Conservation (phyloP, 2,888 invertebrate genomes). For the Lycocerus yunnanus region DNA sequence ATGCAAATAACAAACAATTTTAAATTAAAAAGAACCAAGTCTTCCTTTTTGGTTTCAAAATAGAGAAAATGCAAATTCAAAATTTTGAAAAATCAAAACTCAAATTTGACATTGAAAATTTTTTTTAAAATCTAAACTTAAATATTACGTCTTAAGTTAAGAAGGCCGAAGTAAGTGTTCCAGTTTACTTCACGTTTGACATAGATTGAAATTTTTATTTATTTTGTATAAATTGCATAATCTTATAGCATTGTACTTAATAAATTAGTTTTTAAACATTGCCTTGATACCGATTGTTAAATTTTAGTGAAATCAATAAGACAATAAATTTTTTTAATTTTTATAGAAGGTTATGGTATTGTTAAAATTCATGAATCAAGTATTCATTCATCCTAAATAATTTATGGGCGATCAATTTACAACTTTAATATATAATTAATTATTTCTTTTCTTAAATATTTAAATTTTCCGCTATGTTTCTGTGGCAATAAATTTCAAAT, state of each 20-base stretch:
- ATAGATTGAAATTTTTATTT: background rate
- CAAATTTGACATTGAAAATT: too few species aligned
- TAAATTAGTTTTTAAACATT: background rate
- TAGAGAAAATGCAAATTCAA: too few species aligned
- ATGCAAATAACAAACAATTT: too few species aligned
- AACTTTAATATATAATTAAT: background rate
- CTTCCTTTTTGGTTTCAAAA: too few species aligned
- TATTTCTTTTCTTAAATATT: background rate
- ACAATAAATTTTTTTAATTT: background rate
- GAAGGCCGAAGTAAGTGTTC: background rate
- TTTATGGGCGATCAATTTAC: background rate
- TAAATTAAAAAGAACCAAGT: too few species aligned
- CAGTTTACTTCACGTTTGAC: background rate
- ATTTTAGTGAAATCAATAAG: background rate
- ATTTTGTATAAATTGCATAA: background rate
- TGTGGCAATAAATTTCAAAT: background rate
- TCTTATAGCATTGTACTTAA: background rate
- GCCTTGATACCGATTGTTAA: background rate
- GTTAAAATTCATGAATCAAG: background rate
- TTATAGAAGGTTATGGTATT: background rate
- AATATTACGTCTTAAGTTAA: background rate
- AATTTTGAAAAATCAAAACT: too few species aligned
- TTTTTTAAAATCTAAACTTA: background rate
- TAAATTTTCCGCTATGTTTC: background rate
- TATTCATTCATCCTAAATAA: background rate